Conservation (phyloP, 2,888 invertebrate species). For the Escarpia spicata region DNA sequence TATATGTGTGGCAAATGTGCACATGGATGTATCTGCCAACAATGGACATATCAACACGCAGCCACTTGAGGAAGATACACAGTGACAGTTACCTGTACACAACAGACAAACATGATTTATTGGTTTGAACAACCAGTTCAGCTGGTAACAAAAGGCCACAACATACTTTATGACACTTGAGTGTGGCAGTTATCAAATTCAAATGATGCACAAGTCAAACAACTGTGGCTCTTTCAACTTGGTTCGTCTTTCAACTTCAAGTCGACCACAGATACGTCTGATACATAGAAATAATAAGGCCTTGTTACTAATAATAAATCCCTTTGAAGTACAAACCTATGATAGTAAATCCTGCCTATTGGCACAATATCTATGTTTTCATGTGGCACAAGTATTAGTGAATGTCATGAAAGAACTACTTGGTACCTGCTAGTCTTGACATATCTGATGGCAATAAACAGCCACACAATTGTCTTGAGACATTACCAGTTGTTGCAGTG, state of each 20-base stretch:
- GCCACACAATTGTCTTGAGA: too few species aligned
- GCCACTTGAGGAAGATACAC: neutral
- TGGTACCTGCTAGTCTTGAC: too few species aligned
- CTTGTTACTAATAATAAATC: too few species aligned
- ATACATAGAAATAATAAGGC: too few species aligned
- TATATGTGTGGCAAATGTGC: neutral
- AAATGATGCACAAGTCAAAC: neutral
- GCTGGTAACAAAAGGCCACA: neutral
- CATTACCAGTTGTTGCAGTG: too few species aligned
- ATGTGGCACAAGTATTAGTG: too few species aligned
- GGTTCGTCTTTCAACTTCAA: neutral
- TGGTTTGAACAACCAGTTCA: neutral
- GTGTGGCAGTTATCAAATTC: neutral
- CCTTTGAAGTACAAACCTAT: too few species aligned
- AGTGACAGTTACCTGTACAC: neutral
- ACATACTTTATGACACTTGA: neutral
- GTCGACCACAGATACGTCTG: too few species aligned
- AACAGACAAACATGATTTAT: neutral
- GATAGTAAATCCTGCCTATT: too few species aligned
- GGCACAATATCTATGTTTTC: too few species aligned
- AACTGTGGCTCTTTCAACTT: neutral
- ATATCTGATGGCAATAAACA: too few species aligned
- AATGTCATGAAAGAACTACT: too few species aligned
- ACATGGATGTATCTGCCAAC: neutral
- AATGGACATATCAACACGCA: neutral